These are phyloP conservation scores for Diploptera punctata DNA, from an alignment of 2,888 invertebrate genomes.

Conservation along the genomic window DNA sequence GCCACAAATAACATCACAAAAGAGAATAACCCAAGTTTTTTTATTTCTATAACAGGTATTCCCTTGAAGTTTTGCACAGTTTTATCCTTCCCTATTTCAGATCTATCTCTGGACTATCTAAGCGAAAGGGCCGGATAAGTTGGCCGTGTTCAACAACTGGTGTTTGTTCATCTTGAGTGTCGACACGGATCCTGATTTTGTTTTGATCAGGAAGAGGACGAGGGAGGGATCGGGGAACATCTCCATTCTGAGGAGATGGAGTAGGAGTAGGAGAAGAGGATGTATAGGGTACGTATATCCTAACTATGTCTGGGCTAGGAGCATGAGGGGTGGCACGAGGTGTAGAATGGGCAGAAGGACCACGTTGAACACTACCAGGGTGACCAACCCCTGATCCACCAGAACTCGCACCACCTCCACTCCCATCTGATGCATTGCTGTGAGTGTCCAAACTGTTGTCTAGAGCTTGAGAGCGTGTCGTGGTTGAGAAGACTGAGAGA, in stretches of 20 bases:
- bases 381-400: conserved; percentile 46
- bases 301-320: conserved; percentile 74
- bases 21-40: not conserved
- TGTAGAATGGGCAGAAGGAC: conserved; percentile 66
- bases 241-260: conserved; percentile 55
- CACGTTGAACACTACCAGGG: conserved; percentile 58
- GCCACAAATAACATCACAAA: not conserved
- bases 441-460: conserved; percentile 79
- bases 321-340: conserved; percentile 68
- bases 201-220: conserved; percentile 67
- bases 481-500: conserved; percentile 73
- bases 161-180: conserved; percentile 55
- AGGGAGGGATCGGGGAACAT: conserved; percentile 56
- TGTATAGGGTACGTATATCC: conserved; percentile 78
- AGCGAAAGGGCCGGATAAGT: conserved; percentile 44
- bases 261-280: conserved; percentile 47
- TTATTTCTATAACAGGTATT: not conserved
- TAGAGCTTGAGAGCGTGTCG: conserved; percentile 73
- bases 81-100: conserved; percentile 43
- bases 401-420: conserved; percentile 69
- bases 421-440: conserved; percentile 76
- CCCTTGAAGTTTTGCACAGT: not conserved
- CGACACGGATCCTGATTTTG: conserved; percentile 74
- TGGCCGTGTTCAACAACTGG: conserved; percentile 48
- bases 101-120: conserved; percentile 46